A percentile compares a stretch with the other conserved stretches of the same genome.
These are phyloP conservation scores for Zaprionus gabonicus DNA, from an alignment of 1,140 invertebrate genomes.

Conservation along the genomic window DNA sequence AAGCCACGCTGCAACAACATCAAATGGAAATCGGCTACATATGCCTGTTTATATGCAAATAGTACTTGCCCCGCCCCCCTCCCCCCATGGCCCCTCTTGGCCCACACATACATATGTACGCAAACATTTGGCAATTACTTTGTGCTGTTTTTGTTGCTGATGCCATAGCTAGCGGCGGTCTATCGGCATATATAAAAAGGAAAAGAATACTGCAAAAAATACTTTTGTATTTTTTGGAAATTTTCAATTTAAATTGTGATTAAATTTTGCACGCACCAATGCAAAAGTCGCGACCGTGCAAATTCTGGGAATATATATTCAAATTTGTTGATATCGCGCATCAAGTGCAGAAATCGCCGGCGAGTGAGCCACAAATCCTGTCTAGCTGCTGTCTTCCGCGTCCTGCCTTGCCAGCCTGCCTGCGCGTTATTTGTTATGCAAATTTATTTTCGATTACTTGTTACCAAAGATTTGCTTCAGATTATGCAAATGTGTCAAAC, in stretches of 20 bases:
- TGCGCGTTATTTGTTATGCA: conserved; percentile 77
- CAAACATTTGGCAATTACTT: conserved; percentile 81
- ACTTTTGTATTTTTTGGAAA: conserved; percentile 40
- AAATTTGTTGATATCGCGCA: conserved; percentile 40
- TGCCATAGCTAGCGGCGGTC: conserved; percentile 39
- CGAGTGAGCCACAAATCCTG: conserved; percentile 16
- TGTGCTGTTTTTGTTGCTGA: conserved; percentile 43
- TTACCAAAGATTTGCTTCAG: conserved; percentile 79
- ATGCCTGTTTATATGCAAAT: conserved; percentile 81
- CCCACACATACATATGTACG: conserved; percentile 66
- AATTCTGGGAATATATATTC: conserved; percentile 33
- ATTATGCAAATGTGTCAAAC: conserved; percentile 78
- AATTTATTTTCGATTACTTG: conserved; percentile 83
- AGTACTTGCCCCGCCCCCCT: conserved; percentile 38
- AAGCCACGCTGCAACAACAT: conserved; percentile 51
- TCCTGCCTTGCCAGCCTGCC: conserved; percentile 17
- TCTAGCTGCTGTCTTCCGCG: conserved; percentile 30
- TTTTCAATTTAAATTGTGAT: conserved; percentile 81
- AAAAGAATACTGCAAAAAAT: conserved; percentile 32
- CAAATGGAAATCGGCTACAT: conserved; percentile 74
- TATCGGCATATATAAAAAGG: conserved; percentile 68
- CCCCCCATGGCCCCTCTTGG: not conserved
- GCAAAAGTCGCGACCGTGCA: conserved; percentile 44
- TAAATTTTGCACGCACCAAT: conserved; percentile 72
- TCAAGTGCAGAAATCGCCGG: conserved; percentile 35